Evolutionary conservation across 2,888 invertebrate species (phyloP).

Genomic region (Pardosa pseudoannulata): DNA sequence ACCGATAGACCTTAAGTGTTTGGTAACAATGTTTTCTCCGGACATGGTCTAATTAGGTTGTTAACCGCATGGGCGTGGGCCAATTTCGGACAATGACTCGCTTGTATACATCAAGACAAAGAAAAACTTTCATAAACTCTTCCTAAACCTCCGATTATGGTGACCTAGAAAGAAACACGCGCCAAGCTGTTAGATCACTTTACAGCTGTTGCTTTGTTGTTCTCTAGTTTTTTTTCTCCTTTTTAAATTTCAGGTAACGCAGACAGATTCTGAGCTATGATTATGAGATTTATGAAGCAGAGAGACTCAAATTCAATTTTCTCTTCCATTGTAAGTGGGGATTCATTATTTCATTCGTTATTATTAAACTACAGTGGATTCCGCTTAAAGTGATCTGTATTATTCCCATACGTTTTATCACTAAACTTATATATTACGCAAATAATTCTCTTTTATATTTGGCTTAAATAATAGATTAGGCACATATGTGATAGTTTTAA

Average conservation of each 20-base stretch:
- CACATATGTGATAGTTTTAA: too few relatives aligned
- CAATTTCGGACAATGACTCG: slow-evolving; percentile 35
- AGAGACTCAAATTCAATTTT: too few relatives aligned
- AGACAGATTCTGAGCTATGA: not conserved
- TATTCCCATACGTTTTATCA: too few relatives aligned
- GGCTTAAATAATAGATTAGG: too few relatives aligned
- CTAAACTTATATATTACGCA: too few relatives aligned
- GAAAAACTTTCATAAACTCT: slow-evolving; percentile 8
- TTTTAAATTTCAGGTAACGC: not conserved
- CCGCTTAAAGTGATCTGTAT: too few relatives aligned
- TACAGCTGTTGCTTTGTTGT: not conserved
- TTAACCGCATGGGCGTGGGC: slow-evolving; percentile 28
- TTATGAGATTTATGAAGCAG: not conserved
- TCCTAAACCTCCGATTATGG: slow-evolving; percentile 20
- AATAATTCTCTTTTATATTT: too few relatives aligned
- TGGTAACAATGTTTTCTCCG: not conserved
- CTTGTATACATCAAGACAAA: slow-evolving; percentile 3
- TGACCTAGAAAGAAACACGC: slow-evolving; percentile 26
- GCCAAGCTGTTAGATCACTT: not conserved
- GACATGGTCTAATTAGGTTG: slow-evolving; percentile 10
- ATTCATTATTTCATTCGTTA: too few relatives aligned
- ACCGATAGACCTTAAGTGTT: too few relatives aligned
- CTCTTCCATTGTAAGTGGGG: too few relatives aligned
- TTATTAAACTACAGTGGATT: too few relatives aligned
- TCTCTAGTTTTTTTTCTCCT: too few relatives aligned